Evolutionary conservation across 2,113 vertebrate species (phyloP).

Genomic region (Myrmophylax atrothorax): DNA sequence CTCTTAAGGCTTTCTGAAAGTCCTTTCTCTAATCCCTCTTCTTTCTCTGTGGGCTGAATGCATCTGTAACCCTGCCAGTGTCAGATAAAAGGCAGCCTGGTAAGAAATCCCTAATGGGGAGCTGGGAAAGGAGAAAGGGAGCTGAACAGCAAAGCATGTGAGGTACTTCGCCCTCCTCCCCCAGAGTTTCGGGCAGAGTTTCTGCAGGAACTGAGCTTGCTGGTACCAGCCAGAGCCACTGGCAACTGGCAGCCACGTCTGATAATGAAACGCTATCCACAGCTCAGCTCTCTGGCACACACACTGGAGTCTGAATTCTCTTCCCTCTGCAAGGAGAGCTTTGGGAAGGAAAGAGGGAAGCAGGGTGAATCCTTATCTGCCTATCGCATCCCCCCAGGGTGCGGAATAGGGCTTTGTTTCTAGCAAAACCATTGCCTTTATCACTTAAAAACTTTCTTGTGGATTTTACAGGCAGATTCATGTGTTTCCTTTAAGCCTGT

Average conservation of each 20-base stretch:
- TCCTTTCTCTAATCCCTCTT: conserved; percentile 64
- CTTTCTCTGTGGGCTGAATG: conserved; percentile 65
- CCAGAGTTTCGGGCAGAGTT: conserved; percentile 61
- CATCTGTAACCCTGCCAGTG: conserved; percentile 70
- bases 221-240: conserved; percentile 64
- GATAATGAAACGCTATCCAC: conserved; percentile 37
- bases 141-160: conserved; percentile 22
- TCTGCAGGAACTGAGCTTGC: conserved; percentile 58
- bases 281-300: conserved; percentile 26
- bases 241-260: conserved; percentile 50
- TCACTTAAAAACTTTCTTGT: not conserved
- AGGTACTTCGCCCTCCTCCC: conserved; percentile 49
- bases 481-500: conserved; percentile 36
- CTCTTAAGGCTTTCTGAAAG: conserved; percentile 56
- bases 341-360: conserved; percentile 43
- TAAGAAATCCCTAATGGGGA: conserved; percentile 61
- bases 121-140: conserved; percentile 46
- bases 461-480: conserved; percentile 47
- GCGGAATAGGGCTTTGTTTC: conserved; percentile 55
- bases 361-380: conserved; percentile 61
- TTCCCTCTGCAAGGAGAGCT: not conserved
- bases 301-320: not conserved
- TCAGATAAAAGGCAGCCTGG: conserved; percentile 70
- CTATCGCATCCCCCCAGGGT: conserved; percentile 1
- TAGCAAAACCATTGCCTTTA: conserved; percentile 57